Evolutionary conservation across 2,113 vertebrate genomes (phyloP).

Genomic region (Micromys minutus): DNA sequence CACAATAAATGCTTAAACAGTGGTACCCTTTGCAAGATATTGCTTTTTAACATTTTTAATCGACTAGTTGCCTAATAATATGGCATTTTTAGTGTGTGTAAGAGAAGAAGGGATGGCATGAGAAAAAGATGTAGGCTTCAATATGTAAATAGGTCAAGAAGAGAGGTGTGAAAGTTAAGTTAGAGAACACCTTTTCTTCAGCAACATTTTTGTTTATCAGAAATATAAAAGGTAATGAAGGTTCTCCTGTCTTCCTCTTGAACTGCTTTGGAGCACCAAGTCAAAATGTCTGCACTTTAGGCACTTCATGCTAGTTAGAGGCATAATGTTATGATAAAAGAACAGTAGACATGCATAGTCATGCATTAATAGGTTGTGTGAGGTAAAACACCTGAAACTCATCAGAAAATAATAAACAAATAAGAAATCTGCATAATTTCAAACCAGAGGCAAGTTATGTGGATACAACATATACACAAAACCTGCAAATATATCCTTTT

Average conservation of each 20-base stretch:
- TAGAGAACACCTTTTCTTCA: not conserved
- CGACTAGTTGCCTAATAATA: not conserved
- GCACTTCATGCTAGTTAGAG: conserved; percentile 3
- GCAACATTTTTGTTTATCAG: not conserved
- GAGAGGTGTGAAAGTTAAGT: not conserved
- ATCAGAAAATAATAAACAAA: not conserved
- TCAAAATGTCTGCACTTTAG: not conserved
- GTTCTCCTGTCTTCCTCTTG: not conserved
- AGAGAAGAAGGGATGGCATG: not conserved
- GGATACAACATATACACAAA: not conserved
- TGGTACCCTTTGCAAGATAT: not conserved
- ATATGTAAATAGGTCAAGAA: conserved; percentile 21
- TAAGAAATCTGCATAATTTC: conserved; percentile 6
- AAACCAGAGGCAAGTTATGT: not conserved
- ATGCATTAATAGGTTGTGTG: not conserved
- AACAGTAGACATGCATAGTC: not conserved
- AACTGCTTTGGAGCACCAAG: conserved; percentile 1
- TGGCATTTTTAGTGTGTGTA: not conserved
- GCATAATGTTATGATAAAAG: not conserved
- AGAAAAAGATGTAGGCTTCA: not conserved
- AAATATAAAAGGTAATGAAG: not conserved
- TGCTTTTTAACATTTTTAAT: conserved; percentile 23
- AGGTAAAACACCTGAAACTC: not conserved
- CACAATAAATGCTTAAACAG: not conserved
- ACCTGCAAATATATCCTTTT: not conserved